Conservation (phyloP, 2,113 vertebrate species). For the Narcine bancroftii region DNA sequence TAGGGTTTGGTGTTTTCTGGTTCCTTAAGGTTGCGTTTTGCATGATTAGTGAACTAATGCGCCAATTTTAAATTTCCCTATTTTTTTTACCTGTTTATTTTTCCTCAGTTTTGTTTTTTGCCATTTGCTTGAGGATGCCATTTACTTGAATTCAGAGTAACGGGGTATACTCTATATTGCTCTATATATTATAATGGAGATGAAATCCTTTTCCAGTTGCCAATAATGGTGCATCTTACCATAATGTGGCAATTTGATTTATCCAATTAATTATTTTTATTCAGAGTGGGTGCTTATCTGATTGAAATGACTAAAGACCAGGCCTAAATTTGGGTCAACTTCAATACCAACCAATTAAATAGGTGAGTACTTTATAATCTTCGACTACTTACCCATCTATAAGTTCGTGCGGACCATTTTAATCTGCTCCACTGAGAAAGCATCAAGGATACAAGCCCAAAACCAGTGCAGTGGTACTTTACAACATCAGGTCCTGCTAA, state of each 20-base stretch:
- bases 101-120: no score
- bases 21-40: no score
- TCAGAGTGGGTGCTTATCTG: neutral
- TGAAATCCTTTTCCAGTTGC: neutral
- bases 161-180: neutral
- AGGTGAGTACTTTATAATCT: neutral
- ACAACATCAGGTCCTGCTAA: neutral
- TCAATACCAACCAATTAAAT: neutral
- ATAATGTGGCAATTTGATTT: neutral
- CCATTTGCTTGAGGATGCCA: no score
- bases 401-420: neutral
- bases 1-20: no score
- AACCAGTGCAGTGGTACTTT: neutral
- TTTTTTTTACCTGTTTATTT: no score
- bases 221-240: neutral
- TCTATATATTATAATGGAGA: neutral
- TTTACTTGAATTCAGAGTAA: no score
- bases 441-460: neutral
- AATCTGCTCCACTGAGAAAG: neutral
- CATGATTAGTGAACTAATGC: no score
- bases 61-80: no score
- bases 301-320: neutral
- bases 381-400: neutral
- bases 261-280: neutral
- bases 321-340: neutral